Evolutionary conservation across 1,140 invertebrate species (phyloP), one percentile per base, ranked within the genome.

Genomic region (Drosophila quadrilineata): DNA sequence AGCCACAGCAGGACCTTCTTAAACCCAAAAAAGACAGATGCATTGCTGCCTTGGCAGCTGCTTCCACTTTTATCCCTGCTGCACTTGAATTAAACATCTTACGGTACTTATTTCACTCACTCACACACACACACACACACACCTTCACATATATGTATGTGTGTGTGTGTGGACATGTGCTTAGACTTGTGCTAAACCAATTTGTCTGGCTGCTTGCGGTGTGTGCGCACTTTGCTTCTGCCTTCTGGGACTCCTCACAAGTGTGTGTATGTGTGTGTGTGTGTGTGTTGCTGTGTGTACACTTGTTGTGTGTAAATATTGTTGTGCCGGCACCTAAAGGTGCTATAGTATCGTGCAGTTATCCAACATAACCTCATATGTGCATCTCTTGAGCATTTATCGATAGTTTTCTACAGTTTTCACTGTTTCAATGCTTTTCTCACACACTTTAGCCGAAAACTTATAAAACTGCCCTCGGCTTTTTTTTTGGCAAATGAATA

Each of bases 61-160:
- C n/a, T n/a, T n/a, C n/a, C n/a, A n/a, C n/a, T n/a, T n/a, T n/a
- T n/a, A n/a, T n/a, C n/a, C 52, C 57, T 59, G 71, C 66, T 57
- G 57, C 76, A 84, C 69, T 84, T 66, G 73, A 82, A 84, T 82
- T 82, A 84, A 82, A 82, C 53, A 82, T 82, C 68, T 66, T 65
- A 64, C 53, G 67, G 64, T 84, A 60, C 56, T 43, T 60, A 82
- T 59, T 70, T 70, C 50, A 19, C 22, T 3, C 33, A 29, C 29
- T 22, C 56, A 35, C 9, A 31, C 10, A 29, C 26, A 54, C 21
- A 24, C 9, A 16, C 5, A 31, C n/a, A 21, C n/a, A 19, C 9
- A 52, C 36, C 2, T 10, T 22, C 10, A 14, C 3, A 33, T 16
- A 45, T 19, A 46, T 9, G 31, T 19, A 35, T 22, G 19, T 22